Percentiles rank a stretch among this genome's conserved stretches.
phyloP scores from a whole-genome alignment of 1,140 invertebrate genomes.

The Oncopeltus fasciatus region DNA sequence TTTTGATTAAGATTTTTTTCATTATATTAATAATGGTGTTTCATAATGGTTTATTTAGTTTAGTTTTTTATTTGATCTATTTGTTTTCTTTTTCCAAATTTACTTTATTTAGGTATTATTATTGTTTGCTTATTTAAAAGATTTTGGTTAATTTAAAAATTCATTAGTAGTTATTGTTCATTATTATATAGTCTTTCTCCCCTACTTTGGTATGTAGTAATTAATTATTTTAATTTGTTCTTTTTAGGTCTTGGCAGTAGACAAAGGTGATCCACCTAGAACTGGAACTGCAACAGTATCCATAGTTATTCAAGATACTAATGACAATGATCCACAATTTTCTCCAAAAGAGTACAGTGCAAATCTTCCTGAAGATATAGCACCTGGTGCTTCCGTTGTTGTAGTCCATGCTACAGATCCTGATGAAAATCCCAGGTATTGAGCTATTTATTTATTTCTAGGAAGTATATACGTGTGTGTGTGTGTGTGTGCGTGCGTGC shows the following conservation, averaged over 20 bases:
- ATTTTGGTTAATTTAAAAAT: too few species aligned
- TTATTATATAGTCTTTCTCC: too few species aligned
- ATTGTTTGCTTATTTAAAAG: neutral
- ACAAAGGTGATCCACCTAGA: constrained; percentile 65
- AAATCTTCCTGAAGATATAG: constrained; percentile 74
- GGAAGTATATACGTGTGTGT: too few species aligned
- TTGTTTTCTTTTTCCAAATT: neutral
- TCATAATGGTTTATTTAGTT: too few species aligned
- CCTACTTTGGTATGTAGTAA: too few species aligned
- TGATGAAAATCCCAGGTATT: constrained; percentile 75
- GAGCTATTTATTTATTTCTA: too few species aligned
- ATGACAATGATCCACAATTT: constrained; percentile 89
- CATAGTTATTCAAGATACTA: constrained; percentile 80
- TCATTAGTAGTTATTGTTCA: too few species aligned
- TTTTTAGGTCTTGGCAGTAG: constrained; percentile 62
- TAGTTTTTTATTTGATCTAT: too few species aligned
- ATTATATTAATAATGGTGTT: too few species aligned
- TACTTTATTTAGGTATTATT: neutral
- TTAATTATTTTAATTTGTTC: too few species aligned
- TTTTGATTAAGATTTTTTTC: too few species aligned
- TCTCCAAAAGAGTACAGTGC: constrained; percentile 76
- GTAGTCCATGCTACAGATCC: constrained; percentile 80
- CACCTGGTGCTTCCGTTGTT: constrained; percentile 74
- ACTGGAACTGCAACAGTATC: constrained; percentile 77
- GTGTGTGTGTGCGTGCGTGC: too few species aligned